Base-by-base conservation (phyloP, 2,888 invertebrate species). In the Agriotes lineatus region DNA sequence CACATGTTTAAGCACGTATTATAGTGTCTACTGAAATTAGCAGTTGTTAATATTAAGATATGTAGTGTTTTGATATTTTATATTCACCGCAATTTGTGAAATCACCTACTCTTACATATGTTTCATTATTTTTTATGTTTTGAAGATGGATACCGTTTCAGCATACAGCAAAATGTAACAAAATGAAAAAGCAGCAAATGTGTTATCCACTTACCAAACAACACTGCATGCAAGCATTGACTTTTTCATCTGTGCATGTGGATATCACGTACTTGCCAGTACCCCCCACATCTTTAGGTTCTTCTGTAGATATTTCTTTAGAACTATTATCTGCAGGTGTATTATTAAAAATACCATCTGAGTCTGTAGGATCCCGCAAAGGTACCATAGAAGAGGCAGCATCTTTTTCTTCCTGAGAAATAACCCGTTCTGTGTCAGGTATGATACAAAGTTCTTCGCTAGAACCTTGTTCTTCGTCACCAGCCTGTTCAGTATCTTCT, bases 371-470 rank as follows among this genome's bases (percentile, higher is more conserved):
- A 69, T 81, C 80, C 65, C 78, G 76, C n/a, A 81, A 65, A 4
- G 80, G 79, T 20, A 78, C 78, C 58, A 81, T 76, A 10, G 79
- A 74, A 25, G 79, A 76, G 16, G 89, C 90, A 65, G 87, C 88
- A 57, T 89, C 88, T 77, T 90, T 90, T 76, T 91, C 91, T 0
- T 89, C 90, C 37, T 91, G 90, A 0, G 90, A 89, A 70, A 90
- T 88, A 77, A 90, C 89, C 68, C 90, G 85, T 67, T 90, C 90
- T 0, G 90, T 90, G 77, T 91, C 91, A 0, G 91, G 91, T 70
- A 91, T 86, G 3, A 91, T 86, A 68, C 91, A 91, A 5, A 91
- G 85, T 77, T 91, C 91, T 75, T 89, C 90, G 75, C 91, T 91
- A 50, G 89, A 90, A 10, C 90, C 91, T 45, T 70, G 70, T 16